phyloP scores from a whole-genome alignment of 2,888 invertebrate genomes.

The Abrostola triplasia region DNA sequence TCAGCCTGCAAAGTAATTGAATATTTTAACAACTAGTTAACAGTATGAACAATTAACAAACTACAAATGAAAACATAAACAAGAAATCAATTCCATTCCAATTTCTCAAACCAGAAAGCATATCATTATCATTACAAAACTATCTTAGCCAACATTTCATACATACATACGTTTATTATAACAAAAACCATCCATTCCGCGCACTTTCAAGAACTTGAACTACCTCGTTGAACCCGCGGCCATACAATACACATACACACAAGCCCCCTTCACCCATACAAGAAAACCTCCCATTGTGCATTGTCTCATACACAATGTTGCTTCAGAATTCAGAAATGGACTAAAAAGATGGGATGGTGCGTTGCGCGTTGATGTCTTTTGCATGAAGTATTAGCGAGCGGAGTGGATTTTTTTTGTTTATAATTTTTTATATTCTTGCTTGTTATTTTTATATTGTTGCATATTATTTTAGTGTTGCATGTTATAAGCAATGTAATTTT shows the following conservation, averaged over 20 bases:
- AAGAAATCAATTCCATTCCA: constrained; percentile 4
- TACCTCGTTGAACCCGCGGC: constrained; percentile 27
- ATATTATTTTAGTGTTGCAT: not conserved
- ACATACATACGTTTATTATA: constrained; percentile 1
- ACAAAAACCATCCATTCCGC: constrained; percentile 14
- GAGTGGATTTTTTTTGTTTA: constrained; percentile 15
- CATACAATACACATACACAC: constrained; percentile 38
- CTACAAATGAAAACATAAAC: not conserved
- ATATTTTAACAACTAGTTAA: too few species aligned
- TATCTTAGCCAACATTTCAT: constrained; percentile 12
- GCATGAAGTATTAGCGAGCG: constrained; percentile 42
- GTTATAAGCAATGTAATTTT: too few species aligned
- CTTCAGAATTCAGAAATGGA: constrained; percentile 54
- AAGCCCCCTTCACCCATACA: constrained; percentile 63
- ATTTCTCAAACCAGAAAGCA: constrained; percentile 1
- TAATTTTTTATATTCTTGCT: not conserved
- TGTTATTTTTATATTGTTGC: not conserved
- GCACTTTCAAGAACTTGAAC: constrained; percentile 42
- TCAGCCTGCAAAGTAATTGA: too few species aligned
- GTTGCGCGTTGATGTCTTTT: constrained; percentile 68
- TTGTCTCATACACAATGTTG: constrained; percentile 59
- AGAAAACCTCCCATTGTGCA: constrained; percentile 65
- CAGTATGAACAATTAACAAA: too few species aligned
- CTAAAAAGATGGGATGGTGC: constrained; percentile 55
- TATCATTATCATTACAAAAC: constrained; percentile 7